Evolutionary conservation across 2,888 invertebrate species (phyloP), one percentile per base, ranked within the genome.

Genomic region (Slavum lentiscoides): DNA sequence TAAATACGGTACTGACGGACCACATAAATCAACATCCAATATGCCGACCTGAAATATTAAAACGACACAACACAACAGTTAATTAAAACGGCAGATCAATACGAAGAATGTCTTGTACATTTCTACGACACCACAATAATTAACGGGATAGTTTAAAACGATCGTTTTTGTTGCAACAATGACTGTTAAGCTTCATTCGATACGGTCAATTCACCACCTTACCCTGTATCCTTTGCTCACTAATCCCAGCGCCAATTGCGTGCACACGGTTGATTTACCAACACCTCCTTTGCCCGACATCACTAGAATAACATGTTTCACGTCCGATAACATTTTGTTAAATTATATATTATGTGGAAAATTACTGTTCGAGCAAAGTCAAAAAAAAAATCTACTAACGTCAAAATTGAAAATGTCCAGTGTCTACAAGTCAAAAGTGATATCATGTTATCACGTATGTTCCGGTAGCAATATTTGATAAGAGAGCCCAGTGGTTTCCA

Each of bases 271-370:
- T 30, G 97, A 98, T 89, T 99, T 99, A 19, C 99, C 99, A 43
- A 99, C 99, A 62, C 99, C 99, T 39, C 99, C 99, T 90, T 99
- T 99, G 2, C 99, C 99, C 1, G 98, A 98, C 74, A 99, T 89
- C n/a, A 99, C 91, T 84, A 99, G 88, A 85, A 99, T 91, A 64
- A 95, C 89, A 86, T 94, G 92, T 87, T 94, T 94, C 9, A 95
- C 93, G 83, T 90, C 89, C 74, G 93, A 92, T 84, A 94, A 88
- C 93, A 94, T 94, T 53, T 39, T 53, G 4, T 53, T 19, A 49
- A 43, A 43, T 43, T 49, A 49, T 49, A 49, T 49, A 49, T 49
- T 13, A 11, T 13, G 1, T 15, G 49, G 49, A 49, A 49, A 49
- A 49, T 49, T 11, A 13, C 11, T 11, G 49, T 15, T 49, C 11